These are phyloP conservation scores for Trichogramma dendrolimi DNA, from an alignment of 2,888 invertebrate species.

Conservation along the genomic window DNA sequence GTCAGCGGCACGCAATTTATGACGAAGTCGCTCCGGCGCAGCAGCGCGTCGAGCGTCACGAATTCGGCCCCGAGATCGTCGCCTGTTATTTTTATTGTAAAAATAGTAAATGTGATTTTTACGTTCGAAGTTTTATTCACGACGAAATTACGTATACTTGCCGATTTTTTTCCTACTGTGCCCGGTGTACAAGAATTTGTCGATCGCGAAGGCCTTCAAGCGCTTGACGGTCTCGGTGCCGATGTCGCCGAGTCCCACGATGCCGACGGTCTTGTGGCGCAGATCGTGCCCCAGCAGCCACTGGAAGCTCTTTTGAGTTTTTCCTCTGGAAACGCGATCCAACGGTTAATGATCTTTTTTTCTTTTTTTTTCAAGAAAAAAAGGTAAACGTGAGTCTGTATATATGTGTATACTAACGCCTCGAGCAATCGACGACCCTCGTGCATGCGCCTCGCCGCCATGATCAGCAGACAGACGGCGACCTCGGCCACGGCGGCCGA, in stretches of 20 bases:
- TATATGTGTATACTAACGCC: slow-evolving; percentile 52
- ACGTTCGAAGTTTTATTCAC: neutral
- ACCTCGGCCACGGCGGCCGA: slow-evolving; percentile 78
- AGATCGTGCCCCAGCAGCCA: slow-evolving; percentile 80
- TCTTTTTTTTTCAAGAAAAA: neutral
- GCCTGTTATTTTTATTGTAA: slow-evolving; percentile 37
- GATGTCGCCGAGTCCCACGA: slow-evolving; percentile 78
- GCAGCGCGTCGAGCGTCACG: slow-evolving; percentile 64
- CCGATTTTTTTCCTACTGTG: slow-evolving; percentile 51
- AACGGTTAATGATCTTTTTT: neutral
- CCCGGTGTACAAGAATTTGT: slow-evolving; percentile 70
- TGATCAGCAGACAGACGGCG: slow-evolving; percentile 71
- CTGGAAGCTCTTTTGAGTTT: slow-evolving; percentile 41
- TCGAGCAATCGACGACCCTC: slow-evolving; percentile 69
- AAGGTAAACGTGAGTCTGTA: neutral
- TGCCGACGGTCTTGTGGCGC: slow-evolving; percentile 73
- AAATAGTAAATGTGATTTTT: slow-evolving; percentile 1
- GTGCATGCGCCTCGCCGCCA: slow-evolving; percentile 71
- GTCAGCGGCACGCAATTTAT: slow-evolving; percentile 67
- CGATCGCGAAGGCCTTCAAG: slow-evolving; percentile 69
- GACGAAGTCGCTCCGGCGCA: slow-evolving; percentile 71
- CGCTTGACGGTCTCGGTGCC: slow-evolving; percentile 72
- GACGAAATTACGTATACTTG: slow-evolving; percentile 15
- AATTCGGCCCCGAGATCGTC: slow-evolving; percentile 60
- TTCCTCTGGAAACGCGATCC: slow-evolving; percentile 4